Evolutionary conservation across 1,140 invertebrate species (phyloP).

Genomic region (Apocrypta bakeri): DNA sequence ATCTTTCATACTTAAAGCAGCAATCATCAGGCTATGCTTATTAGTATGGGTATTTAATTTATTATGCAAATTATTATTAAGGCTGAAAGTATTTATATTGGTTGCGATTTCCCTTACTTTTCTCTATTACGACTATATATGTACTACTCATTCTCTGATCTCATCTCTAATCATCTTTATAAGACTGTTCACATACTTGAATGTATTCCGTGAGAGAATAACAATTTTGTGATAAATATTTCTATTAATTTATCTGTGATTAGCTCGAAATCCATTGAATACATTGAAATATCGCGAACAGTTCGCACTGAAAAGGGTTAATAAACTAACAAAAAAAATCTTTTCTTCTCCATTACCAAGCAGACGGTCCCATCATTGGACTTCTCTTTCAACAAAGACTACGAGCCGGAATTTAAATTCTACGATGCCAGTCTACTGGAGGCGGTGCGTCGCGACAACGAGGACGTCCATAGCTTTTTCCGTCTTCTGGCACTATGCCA

Average conservation of each 20-base stretch:
- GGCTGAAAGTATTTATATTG: constrained; percentile 9
- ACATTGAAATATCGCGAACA: neutral
- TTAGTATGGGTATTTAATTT: too few relatives aligned
- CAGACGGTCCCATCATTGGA: constrained; percentile 87
- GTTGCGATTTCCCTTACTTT: neutral
- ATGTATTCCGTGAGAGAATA: constrained; percentile 13
- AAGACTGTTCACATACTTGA: neutral
- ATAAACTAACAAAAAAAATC: constrained; percentile 16
- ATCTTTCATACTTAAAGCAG: too few relatives aligned
- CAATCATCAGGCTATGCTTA: too few relatives aligned
- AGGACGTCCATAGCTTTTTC: constrained; percentile 90
- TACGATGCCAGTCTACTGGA: constrained; percentile 92
- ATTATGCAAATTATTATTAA: too few relatives aligned
- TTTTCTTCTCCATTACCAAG: constrained; percentile 56
- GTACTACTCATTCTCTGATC: neutral
- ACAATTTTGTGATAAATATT: neutral
- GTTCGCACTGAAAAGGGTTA: neutral
- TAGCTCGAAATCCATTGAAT: neutral
- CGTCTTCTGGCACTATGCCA: constrained; percentile 93
- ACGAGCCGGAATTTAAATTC: constrained; percentile 94
- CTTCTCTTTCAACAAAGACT: constrained; percentile 95
- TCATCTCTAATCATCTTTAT: neutral
- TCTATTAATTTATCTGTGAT: too few relatives aligned
- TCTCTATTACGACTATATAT: neutral
- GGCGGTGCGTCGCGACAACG: constrained; percentile 84